Evolutionary conservation across 1,140 invertebrate species (phyloP).

Genomic region (Prorops nasuta): DNA sequence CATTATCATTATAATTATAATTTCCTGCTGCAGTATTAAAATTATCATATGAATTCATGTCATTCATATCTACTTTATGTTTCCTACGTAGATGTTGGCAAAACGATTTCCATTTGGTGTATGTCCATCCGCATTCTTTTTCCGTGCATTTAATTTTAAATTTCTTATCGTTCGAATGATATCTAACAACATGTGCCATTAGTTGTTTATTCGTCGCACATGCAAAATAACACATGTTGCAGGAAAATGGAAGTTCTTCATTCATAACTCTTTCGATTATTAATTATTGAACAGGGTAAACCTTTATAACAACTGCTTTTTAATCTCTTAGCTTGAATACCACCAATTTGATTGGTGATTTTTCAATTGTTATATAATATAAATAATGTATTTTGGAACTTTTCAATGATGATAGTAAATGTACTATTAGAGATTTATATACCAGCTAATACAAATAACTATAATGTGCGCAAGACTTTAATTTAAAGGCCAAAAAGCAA

Average conservation of each 20-base stretch:
- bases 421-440: too few species aligned
- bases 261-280: background rate
- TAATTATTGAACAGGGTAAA: background rate
- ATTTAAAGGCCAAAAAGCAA: too few species aligned
- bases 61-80: background rate
- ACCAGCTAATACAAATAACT: too few species aligned
- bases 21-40: background rate
- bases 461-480: too few species aligned
- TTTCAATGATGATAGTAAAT: background rate
- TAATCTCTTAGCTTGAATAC: background rate
- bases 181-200: slow-evolving; percentile 4
- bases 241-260: background rate
- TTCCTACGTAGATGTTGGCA: slow-evolving; percentile 13
- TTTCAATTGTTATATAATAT: background rate
- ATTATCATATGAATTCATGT: background rate
- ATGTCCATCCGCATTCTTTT: slow-evolving; percentile 15
- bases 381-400: background rate
- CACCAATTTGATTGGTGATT: background rate
- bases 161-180: slow-evolving; percentile 10
- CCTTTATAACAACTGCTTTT: background rate
- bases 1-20: background rate
- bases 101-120: slow-evolving; percentile 17
- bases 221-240: background rate
- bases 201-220: background rate
- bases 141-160: slow-evolving; percentile 17